Conservation (phyloP, 1,140 invertebrate species). For the Panagrolaimus sp. region DNA sequence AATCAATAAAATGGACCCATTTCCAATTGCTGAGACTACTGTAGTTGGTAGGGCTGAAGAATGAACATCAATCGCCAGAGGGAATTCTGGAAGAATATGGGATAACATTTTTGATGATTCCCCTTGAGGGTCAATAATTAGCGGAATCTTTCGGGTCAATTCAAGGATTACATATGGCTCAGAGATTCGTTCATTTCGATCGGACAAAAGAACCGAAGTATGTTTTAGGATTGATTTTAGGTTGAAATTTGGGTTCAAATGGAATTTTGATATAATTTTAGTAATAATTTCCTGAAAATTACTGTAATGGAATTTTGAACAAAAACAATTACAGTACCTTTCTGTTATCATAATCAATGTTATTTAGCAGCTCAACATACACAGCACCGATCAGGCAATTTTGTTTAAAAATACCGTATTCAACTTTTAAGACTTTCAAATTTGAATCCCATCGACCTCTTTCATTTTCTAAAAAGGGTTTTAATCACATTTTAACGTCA, state of each 20-base stretch:
- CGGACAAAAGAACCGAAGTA: conserved; percentile 23
- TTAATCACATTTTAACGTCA: no score
- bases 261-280: background rate
- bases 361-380: background rate
- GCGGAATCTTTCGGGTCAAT: conserved; percentile 22
- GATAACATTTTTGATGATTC: conserved; percentile 23
- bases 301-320: background rate
- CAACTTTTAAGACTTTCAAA: conserved; percentile 6
- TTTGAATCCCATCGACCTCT: conserved; percentile 4
- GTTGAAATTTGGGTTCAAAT: conserved; percentile 7
- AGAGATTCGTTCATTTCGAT: conserved; percentile 16
- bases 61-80: conserved; percentile 19
- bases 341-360: background rate
- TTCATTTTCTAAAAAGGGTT: conserved; percentile 10
- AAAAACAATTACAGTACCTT: background rate
- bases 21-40: conserved; percentile 21
- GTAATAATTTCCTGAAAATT: background rate
- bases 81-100: background rate
- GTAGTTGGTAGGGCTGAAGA: conserved; percentile 13
- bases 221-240: conserved; percentile 34
- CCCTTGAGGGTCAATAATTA: conserved; percentile 37
- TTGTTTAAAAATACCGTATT: background rate
- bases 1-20: conserved; percentile 27
- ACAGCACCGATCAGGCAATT: background rate
- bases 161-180: conserved; percentile 37